These are phyloP conservation scores for Actenoides hombroni DNA, from an alignment of 2,113 vertebrate species.

Conservation along the genomic window DNA sequence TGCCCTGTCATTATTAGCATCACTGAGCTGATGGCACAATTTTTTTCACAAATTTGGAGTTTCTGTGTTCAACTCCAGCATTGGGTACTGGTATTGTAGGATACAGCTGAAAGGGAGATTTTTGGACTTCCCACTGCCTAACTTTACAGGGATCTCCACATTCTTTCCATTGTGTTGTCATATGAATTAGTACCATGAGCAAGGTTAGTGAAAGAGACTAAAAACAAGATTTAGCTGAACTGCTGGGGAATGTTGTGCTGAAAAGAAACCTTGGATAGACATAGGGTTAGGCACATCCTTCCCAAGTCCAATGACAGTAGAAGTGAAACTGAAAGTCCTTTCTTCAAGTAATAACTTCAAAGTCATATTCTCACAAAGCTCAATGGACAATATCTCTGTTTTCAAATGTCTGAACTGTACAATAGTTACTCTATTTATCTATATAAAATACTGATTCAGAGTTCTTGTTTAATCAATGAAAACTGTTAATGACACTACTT, in stretches of 20 bases:
- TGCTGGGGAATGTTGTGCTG: neutral
- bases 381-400: neutral
- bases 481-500: neutral
- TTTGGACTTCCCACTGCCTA: neutral
- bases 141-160: neutral
- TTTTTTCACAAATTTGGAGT: neutral
- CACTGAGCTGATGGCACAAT: neutral
- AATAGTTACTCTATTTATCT: neutral
- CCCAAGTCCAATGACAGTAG: neutral
- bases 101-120: neutral
- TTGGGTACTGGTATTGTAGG: fast-evolving
- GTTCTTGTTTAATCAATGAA: neutral
- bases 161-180: neutral
- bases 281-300: fast-evolving
- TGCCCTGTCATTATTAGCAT: neutral
- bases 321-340: neutral
- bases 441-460: neutral
- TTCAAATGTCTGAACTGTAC: neutral
- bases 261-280: neutral
- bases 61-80: fast-evolving
- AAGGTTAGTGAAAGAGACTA: neutral
- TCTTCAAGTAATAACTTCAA: neutral
- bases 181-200: neutral
- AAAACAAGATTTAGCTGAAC: neutral
- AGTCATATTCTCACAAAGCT: neutral